Evolutionary conservation across 1,140 invertebrate genomes (phyloP).

Genomic region (Cyclargus thomasi): DNA sequence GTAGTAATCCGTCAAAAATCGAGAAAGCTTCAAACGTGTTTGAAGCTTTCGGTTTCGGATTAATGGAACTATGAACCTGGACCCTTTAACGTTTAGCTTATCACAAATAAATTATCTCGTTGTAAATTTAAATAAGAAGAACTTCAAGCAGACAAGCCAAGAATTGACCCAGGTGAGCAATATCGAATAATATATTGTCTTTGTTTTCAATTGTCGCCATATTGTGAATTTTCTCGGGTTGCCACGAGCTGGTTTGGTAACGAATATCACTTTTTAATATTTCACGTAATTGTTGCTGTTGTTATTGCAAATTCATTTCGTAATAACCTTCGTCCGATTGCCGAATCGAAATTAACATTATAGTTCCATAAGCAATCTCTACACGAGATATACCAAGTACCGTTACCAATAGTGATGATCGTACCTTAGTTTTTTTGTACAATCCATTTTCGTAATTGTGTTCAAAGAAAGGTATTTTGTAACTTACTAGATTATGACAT

Average conservation of each 20-base stretch:
- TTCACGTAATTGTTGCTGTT: constrained; percentile 13
- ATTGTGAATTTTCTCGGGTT: constrained; percentile 49
- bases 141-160: constrained; percentile 90
- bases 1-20: constrained; percentile 63
- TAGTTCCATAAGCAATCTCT: not conserved
- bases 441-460: not conserved
- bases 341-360: not conserved
- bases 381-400: not conserved
- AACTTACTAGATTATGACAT: not conserved
- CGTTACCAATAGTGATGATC: not conserved
- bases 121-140: constrained; percentile 96
- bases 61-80: constrained; percentile 99
- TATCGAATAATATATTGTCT: constrained; percentile 40
- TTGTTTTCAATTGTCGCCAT: constrained; percentile 70
- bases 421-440: not conserved
- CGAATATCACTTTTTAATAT: constrained; percentile 26
- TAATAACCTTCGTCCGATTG: constrained; percentile 11
- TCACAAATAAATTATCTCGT: constrained; percentile 98
- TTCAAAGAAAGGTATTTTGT: not conserved
- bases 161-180: constrained; percentile 78
- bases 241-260: constrained; percentile 48
- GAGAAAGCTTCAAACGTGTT: constrained; percentile 87
- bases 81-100: constrained; percentile 97
- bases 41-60: constrained; percentile 78
- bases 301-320: constrained; percentile 21